Percentiles rank a stretch among this genome's conserved stretches.
Evolutionary conservation across 2,113 vertebrate genomes (phyloP).

Genomic region (Sinocyclocheilus maitianheensis): DNA sequence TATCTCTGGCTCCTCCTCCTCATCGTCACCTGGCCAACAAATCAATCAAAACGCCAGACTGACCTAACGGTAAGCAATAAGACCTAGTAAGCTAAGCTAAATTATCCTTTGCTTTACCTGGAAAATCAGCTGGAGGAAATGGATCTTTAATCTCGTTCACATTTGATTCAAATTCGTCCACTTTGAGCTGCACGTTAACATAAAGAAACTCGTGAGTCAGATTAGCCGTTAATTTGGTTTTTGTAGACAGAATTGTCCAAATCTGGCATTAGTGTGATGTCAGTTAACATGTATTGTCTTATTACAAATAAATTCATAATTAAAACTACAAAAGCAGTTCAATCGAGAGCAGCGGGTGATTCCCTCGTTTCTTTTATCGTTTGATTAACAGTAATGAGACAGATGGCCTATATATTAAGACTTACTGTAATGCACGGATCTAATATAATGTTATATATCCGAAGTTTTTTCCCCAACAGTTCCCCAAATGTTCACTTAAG

Average conservation of each 20-base stretch:
- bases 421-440: too few relatives aligned
- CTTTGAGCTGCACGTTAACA: constrained; percentile 80
- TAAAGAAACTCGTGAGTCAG: constrained; percentile 28
- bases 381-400: too few relatives aligned
- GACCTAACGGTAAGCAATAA: too few relatives aligned
- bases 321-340: too few relatives aligned
- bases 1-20: constrained; percentile 92
- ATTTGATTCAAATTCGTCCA: constrained; percentile 93
- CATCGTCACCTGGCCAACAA: constrained; percentile 83
- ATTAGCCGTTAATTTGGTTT: background rate
- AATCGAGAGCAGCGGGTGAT: too few relatives aligned
- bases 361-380: too few relatives aligned
- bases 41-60: background rate
- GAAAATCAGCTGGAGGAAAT: constrained; percentile 93
- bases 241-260: background rate
- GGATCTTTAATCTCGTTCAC: constrained; percentile 95
- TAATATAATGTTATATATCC: too few relatives aligned
- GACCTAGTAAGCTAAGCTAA: background rate
- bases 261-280: background rate
- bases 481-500: too few relatives aligned
- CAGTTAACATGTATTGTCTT: too few relatives aligned
- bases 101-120: constrained; percentile 75
- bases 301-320: too few relatives aligned
- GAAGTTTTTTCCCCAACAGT: too few relatives aligned
- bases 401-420: too few relatives aligned